Conservation (phyloP, 2,113 vertebrate genomes). For the Melanostigma gelatinosum region DNA sequence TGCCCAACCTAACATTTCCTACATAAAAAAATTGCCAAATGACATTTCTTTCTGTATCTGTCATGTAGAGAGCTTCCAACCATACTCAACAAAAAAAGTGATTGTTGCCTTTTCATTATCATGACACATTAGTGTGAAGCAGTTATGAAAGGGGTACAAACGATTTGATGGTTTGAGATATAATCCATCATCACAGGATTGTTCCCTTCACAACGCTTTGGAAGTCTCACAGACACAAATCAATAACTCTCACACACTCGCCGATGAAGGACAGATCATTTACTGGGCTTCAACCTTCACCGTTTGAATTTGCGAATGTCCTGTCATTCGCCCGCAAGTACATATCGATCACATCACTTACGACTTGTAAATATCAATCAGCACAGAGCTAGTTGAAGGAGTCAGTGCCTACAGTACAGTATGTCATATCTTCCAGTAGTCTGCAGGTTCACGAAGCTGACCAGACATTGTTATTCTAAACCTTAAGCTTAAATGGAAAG, state of each 20-base stretch:
- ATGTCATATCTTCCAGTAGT: conserved; percentile 7
- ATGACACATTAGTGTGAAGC: conserved; percentile 14
- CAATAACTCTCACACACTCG: background rate
- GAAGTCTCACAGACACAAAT: conserved; percentile 13
- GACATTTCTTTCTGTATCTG: conserved; percentile 7
- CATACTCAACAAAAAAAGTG: background rate
- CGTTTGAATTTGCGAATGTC: conserved; percentile 22
- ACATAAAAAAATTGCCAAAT: conserved; percentile 16
- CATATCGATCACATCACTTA: conserved; percentile 32
- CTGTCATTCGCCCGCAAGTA: background rate
- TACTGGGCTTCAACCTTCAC: conserved; percentile 7
- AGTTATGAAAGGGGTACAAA: background rate
- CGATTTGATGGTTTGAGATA: conserved; percentile 16
- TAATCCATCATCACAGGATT: conserved; percentile 31
- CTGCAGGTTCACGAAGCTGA: conserved; percentile 13
- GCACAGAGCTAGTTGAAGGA: conserved; percentile 46
- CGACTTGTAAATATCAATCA: conserved; percentile 37
- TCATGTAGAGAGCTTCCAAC: background rate
- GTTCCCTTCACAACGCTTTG: conserved; percentile 23
- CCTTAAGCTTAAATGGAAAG: background rate
- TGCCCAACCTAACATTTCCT: conserved; percentile 38
- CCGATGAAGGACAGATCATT: conserved; percentile 20
- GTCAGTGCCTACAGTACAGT: background rate
- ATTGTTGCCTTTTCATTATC: conserved; percentile 36
- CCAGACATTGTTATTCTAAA: conserved; percentile 34